These are phyloP conservation scores for Rhynchomys soricoides DNA, from an alignment of 2,113 vertebrate genomes.

Conservation along the genomic window DNA sequence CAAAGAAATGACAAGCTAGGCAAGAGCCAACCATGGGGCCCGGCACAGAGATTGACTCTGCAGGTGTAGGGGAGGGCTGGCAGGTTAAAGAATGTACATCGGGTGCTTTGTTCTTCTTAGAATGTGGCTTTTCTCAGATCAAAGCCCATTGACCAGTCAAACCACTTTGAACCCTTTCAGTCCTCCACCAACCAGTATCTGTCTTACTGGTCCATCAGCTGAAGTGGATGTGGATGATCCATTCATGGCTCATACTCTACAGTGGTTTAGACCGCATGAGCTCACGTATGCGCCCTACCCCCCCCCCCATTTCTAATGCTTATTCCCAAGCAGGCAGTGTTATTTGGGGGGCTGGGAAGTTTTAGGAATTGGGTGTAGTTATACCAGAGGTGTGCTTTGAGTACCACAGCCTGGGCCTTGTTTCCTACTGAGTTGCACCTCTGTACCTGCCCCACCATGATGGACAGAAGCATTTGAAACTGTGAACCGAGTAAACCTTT, in stretches of 20 bases:
- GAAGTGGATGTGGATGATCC: no score
- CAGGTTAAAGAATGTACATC: background rate
- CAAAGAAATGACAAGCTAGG: background rate
- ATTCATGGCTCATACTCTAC: background rate
- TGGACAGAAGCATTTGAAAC: background rate
- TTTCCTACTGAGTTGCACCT: background rate
- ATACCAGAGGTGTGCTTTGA: background rate
- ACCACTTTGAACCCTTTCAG: background rate
- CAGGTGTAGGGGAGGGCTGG: background rate
- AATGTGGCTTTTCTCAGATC: background rate
- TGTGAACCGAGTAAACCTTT: background rate
- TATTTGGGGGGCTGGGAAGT: background rate
- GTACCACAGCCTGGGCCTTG: background rate
- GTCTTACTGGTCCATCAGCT: background rate
- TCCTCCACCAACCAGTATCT: background rate
- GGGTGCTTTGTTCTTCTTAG: background rate
- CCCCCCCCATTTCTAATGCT: fast-evolving
- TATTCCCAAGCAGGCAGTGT: background rate
- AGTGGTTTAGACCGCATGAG: background rate
- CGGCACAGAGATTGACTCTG: fast-evolving
- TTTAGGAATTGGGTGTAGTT: background rate
- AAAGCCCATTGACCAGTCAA: background rate
- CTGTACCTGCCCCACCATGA: background rate
- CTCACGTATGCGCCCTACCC: background rate
- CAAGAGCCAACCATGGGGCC: fast-evolving